Conservation (phyloP, 2,888 invertebrate species). For the Callosobruchus maculatus region DNA sequence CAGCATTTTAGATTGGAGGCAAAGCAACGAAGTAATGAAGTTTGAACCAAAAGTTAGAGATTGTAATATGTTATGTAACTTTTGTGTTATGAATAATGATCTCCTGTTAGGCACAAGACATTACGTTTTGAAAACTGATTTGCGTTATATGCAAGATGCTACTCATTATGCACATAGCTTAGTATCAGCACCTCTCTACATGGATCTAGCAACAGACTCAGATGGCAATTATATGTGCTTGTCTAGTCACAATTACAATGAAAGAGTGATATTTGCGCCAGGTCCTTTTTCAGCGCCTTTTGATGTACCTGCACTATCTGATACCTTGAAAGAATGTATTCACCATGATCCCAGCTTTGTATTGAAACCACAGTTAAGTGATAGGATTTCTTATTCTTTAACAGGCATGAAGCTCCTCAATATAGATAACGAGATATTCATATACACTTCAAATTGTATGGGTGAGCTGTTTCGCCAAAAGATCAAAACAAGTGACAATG, state of each 20-base stretch:
- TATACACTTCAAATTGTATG: constrained; percentile 25
- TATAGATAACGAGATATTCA: constrained; percentile 16
- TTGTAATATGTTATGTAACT: constrained; percentile 28
- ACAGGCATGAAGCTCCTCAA: constrained; percentile 29
- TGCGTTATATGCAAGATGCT: constrained; percentile 17
- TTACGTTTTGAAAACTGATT: constrained; percentile 28
- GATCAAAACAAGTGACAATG: constrained; percentile 11
- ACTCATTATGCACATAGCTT: constrained; percentile 24
- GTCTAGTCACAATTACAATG: constrained; percentile 21
- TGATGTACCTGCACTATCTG: constrained; percentile 24
- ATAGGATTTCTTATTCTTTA: constrained; percentile 21
- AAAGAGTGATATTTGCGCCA: constrained; percentile 30
- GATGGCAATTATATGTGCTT: constrained; percentile 24
- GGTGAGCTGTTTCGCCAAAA: constrained; percentile 32
- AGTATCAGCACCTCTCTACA: constrained; percentile 24
- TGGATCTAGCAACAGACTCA: constrained; percentile 21
- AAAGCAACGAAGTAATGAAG: constrained; percentile 10
- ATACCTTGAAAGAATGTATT: constrained; percentile 22
- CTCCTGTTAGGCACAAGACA: constrained; percentile 24
- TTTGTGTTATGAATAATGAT: constrained; percentile 15
- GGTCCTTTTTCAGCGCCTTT: constrained; percentile 25
- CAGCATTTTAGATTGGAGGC: constrained; percentile 20
- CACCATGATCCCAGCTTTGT: constrained; percentile 20
- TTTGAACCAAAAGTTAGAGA: constrained; percentile 25
- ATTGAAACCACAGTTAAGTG: constrained; percentile 17